A percentile compares a stretch with the other conserved stretches of the same genome.
Conservation (phyloP, 1,140 invertebrate species). For the Zaprionus africanus region DNA sequence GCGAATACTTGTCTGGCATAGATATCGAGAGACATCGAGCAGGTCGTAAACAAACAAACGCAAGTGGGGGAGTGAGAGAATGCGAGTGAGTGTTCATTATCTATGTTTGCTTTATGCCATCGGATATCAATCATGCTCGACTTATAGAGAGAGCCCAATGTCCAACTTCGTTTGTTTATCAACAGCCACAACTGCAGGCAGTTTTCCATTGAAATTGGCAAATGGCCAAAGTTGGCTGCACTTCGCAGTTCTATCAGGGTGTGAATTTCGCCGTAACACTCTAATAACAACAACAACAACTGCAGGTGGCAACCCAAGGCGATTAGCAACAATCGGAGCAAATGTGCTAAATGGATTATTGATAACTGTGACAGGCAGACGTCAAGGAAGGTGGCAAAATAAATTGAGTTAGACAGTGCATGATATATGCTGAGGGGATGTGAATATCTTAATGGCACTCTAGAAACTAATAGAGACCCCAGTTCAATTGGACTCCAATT, state of each 20-base stretch:
- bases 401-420: constrained; percentile 38
- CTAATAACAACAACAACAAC: constrained; percentile 12
- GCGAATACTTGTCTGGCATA: constrained; percentile 11
- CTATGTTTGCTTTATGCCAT: constrained; percentile 13
- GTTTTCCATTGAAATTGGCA: constrained; percentile 39
- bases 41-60: constrained; percentile 31
- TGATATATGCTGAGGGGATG: neutral
- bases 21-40: constrained; percentile 16
- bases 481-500: neutral
- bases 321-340: constrained; percentile 52
- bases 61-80: neutral
- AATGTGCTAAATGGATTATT: constrained; percentile 50
- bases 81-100: neutral
- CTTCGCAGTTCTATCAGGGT: constrained; percentile 35
- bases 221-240: neutral
- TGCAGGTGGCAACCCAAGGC: constrained; percentile 45
- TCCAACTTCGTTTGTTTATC: constrained; percentile 47
- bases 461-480: neutral
- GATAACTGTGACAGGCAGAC: constrained; percentile 54
- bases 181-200: constrained; percentile 14
- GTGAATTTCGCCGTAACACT: constrained; percentile 68
- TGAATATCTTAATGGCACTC: neutral
- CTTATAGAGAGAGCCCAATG: constrained; percentile 21
- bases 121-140: constrained; percentile 32
- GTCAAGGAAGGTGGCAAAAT: constrained; percentile 9